Base-by-base conservation (phyloP, 2,113 vertebrate species). In the Camarhynchus parvulus region DNA sequence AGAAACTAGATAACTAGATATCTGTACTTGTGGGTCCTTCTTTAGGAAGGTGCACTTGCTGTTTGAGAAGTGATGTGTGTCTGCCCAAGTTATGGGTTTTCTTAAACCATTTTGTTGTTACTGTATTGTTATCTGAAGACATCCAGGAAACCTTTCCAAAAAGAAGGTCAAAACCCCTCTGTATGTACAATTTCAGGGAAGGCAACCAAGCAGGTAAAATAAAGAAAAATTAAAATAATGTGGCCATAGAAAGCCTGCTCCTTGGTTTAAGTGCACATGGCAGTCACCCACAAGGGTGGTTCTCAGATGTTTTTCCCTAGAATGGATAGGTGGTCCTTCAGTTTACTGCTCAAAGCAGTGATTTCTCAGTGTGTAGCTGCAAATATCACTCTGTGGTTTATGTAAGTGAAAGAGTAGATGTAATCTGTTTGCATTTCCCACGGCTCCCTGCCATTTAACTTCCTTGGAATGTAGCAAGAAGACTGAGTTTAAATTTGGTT, bases 391-490 rank as follows among this genome's bases (percentile, higher is more conserved):
- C 24, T 12, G 4, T 0, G 0, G 23, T 85, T 89, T 84, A 52
- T 79, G 44, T 85, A 83, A 92, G 55, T 50, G 37, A 59, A 56
- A 44, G 59, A 73, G 41, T 49, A 3, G 39, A 30, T 59, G 59
- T 83, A 58, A 94, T 88, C 75, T 88, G 83, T 94, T 92, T 90
- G 89, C 76, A n/a, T 81, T 95, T 93, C 76, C 72, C 79, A 41
- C 50, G 58, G 67, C 75, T 74, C 42, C 56, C 47, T 76, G 59
- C 46, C 24, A 19, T 58, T 39, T 58, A 50, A 77, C 77, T 76
- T 70, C 42, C 53, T 53, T 80, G 63, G 67, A 63, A 52, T 25
- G 21, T 15, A 88, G 61, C 82, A 77, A 64, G 30, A 79, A 72
- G 70, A 68, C 11, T 6, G 62, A 90, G 28, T 80, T 80, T 18